phyloP scores from a whole-genome alignment of 2,113 vertebrate genomes.

The Myocastor coypus region DNA sequence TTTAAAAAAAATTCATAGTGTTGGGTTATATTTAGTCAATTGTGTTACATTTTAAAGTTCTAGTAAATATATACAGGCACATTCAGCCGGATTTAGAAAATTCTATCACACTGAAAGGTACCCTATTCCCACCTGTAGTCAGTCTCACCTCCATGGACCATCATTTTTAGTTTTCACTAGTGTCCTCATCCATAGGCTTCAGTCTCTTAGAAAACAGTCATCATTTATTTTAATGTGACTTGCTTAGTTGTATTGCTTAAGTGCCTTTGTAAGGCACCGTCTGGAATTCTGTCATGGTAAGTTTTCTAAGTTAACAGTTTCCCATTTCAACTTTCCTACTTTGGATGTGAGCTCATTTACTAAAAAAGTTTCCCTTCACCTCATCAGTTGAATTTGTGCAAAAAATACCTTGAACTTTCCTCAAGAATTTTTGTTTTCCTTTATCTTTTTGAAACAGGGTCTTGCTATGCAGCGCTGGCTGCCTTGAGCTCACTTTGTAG shows the following conservation, averaged over 20 bases:
- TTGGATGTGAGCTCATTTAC: neutral
- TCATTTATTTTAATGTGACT: neutral
- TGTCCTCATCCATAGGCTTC: neutral
- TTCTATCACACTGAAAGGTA: neutral
- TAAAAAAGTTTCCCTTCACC: neutral
- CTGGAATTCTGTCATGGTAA: constrained; percentile 2
- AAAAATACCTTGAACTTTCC: neutral
- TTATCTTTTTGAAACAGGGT: no score
- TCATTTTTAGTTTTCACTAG: neutral
- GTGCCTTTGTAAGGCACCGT: constrained; percentile 9
- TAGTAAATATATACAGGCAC: neutral
- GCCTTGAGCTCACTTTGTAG: no score
- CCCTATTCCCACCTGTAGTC: neutral
- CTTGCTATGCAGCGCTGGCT: no score
- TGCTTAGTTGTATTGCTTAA: neutral
- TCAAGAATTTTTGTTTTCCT: no score
- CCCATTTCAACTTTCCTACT: constrained; percentile 20
- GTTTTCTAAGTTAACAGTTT: neutral
- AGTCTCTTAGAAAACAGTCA: constrained; percentile 3
- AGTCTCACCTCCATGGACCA: neutral
- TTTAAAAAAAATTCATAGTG: neutral
- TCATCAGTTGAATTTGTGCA: neutral
- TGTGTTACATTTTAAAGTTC: neutral
- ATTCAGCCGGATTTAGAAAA: neutral
- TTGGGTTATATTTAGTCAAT: neutral